These are phyloP conservation scores for Epinotia ramella DNA, from an alignment of 2,888 invertebrate genomes.

Conservation along the genomic window DNA sequence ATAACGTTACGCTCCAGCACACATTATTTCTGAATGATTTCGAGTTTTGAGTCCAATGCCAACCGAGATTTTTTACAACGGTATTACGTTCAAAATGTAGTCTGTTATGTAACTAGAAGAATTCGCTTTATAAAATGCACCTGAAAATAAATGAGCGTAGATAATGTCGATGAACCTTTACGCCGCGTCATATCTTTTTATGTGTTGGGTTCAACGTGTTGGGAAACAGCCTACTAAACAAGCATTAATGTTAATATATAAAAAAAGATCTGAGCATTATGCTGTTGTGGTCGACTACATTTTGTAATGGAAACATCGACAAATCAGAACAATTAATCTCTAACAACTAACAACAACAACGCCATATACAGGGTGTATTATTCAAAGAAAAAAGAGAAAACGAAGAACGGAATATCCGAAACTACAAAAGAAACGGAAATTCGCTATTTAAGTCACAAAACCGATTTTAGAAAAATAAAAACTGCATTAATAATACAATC, in stretches of 20 bases:
- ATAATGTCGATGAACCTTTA: slow-evolving; percentile 26
- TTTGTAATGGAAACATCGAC: not conserved
- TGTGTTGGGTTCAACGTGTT: slow-evolving; percentile 21
- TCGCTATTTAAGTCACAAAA: too few relatives aligned
- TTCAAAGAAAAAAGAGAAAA: too few relatives aligned
- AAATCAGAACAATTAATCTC: not conserved
- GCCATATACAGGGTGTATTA: too few relatives aligned
- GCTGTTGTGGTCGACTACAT: not conserved
- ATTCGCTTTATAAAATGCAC: not conserved
- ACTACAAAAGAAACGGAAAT: too few relatives aligned
- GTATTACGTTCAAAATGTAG: not conserved
- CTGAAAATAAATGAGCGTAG: slow-evolving; percentile 25
- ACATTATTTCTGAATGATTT: not conserved
- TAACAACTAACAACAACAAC: too few relatives aligned
- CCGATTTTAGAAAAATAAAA: too few relatives aligned
- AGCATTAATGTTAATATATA: slow-evolving; percentile 14
- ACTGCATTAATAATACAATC: too few relatives aligned
- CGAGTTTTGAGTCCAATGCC: not conserved
- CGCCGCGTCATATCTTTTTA: slow-evolving; percentile 21
- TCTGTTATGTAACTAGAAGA: not conserved
- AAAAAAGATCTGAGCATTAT: not conserved
- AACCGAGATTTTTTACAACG: not conserved
- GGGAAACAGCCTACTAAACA: slow-evolving; percentile 21
- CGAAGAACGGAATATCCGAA: too few relatives aligned
- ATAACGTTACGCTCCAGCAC: too few relatives aligned